Conservation (phyloP, 2,888 invertebrate genomes). For the Subacronicta megacephala region DNA sequence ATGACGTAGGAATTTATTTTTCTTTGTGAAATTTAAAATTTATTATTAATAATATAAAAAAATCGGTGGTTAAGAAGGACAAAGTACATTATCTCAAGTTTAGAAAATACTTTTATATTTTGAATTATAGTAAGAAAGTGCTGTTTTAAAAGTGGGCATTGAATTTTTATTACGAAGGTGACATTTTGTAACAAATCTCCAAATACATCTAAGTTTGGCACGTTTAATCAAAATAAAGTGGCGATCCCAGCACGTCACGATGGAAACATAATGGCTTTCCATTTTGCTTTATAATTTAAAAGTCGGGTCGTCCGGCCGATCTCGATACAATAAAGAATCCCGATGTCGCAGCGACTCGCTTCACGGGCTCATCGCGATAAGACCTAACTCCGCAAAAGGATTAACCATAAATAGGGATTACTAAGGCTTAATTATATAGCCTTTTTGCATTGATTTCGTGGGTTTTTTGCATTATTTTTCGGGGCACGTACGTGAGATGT, state of each 20-base stretch:
- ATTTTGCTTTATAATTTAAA: conserved; percentile 55
- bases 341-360: conserved; percentile 12
- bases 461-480: conserved; percentile 61
- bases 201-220: conserved; percentile 42
- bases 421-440: conserved; percentile 79
- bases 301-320: conserved; percentile 16
- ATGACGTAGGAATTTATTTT: too few species aligned
- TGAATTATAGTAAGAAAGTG: neutral
- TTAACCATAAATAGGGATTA: conserved; percentile 80
- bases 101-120: conserved; percentile 9
- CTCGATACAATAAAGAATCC: conserved; percentile 39
- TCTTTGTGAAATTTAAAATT: too few species aligned
- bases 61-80: conserved; percentile 12
- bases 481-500: conserved; percentile 70
- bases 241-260: conserved; percentile 29
- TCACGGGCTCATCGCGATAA: conserved; percentile 25
- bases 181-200: conserved; percentile 37
- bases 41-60: too few species aligned
- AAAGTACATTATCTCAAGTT: conserved; percentile 1
- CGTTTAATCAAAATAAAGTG: conserved; percentile 57
- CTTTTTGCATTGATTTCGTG: conserved; percentile 64
- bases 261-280: conserved; percentile 49
- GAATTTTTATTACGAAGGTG: conserved; percentile 41
- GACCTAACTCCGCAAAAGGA: conserved; percentile 58
- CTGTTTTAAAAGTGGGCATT: conserved; percentile 23